phyloP scores from a whole-genome alignment of 35 echinoderm and acorn worm genomes.

The Lytechinus pictus region DNA sequence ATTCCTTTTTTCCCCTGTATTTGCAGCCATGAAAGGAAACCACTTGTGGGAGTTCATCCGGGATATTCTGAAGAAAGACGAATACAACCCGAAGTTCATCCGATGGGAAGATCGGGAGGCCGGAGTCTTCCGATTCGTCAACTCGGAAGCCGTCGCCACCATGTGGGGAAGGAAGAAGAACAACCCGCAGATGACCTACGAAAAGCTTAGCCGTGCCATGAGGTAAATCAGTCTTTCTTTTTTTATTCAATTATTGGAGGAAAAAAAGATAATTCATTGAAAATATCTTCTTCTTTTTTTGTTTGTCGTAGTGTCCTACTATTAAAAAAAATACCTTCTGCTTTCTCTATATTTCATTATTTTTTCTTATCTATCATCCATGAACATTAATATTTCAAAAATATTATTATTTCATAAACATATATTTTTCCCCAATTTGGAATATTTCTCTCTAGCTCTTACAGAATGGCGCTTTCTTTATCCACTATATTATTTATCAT shows the following conservation, averaged over 20 bases:
- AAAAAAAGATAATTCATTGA: too few relatives aligned
- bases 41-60: conserved; percentile 99
- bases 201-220: conserved; percentile 98
- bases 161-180: conserved; percentile 98
- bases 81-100: conserved; percentile 80
- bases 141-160: conserved; percentile 91
- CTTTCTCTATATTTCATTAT: neutral
- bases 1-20: conserved; percentile 37
- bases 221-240: conserved; percentile 59
- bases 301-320: neutral
- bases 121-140: conserved; percentile 95
- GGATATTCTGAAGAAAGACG: conserved; percentile 78
- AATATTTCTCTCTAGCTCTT: too few relatives aligned
- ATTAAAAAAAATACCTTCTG: too few relatives aligned
- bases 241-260: neutral
- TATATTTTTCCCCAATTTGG: too few relatives aligned
- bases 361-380: too few relatives aligned
- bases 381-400: too few relatives aligned
- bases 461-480: too few relatives aligned
- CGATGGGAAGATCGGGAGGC: conserved; percentile 88
- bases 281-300: neutral
- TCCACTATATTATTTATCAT: too few relatives aligned
- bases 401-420: too few relatives aligned
- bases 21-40: conserved; percentile 94
- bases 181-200: conserved; percentile 98